Conservation (phyloP, 2,113 vertebrate species). For the Anoura caudifer region DNA sequence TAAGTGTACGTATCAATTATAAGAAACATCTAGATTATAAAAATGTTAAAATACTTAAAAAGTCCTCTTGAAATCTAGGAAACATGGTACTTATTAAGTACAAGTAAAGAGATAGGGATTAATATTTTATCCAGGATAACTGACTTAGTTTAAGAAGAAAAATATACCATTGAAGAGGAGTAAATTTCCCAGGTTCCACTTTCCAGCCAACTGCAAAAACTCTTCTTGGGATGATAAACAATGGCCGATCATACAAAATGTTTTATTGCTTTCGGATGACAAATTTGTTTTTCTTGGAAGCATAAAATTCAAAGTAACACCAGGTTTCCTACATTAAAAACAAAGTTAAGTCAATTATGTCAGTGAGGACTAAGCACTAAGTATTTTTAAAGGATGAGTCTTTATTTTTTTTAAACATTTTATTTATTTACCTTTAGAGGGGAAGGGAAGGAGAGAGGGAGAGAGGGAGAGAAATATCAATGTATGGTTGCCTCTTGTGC, state of each 20-base stretch:
- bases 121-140: neutral
- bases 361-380: neutral
- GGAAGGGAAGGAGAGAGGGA: too few species aligned
- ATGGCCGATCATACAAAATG: constrained; percentile 95
- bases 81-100: neutral
- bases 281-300: constrained; percentile 93
- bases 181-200: constrained; percentile 92
- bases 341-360: constrained; percentile 37
- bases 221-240: constrained; percentile 86
- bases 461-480: too few species aligned
- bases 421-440: too few species aligned
- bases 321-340: constrained; percentile 86
- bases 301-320: constrained; percentile 92
- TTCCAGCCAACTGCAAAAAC: constrained; percentile 76
- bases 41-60: constrained; percentile 25
- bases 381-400: constrained; percentile 8
- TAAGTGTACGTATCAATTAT: neutral
- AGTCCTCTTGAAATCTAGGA: neutral
- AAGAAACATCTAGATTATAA: constrained; percentile 11
- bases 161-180: constrained; percentile 90
- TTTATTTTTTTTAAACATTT: too few species aligned
- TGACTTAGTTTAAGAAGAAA: neutral
- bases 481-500: too few species aligned
- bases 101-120: neutral
- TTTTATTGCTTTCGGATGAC: constrained; percentile 97